Evolutionary conservation across 2,888 invertebrate species (phyloP).

Genomic region (Tipula unca): DNA sequence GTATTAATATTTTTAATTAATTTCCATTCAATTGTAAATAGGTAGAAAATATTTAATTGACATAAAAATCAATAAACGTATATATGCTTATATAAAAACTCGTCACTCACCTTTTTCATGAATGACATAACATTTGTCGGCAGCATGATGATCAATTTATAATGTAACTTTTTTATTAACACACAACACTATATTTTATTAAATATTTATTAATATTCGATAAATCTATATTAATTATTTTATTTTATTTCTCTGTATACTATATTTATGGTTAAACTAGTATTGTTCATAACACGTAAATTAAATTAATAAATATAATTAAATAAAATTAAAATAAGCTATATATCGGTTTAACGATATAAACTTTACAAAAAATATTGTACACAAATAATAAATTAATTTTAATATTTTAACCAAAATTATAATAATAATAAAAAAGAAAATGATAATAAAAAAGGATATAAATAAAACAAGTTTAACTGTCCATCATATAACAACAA

Average conservation of each 20-base stretch:
- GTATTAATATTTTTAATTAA: not conserved
- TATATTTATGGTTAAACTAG: not conserved
- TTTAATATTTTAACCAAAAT: not conserved
- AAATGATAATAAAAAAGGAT: not conserved
- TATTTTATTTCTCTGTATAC: not conserved
- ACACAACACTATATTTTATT: not conserved
- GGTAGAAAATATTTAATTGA: not conserved
- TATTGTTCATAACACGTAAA: not conserved
- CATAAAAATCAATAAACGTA: not conserved
- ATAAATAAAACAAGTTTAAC: not conserved
- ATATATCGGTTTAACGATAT: not conserved
- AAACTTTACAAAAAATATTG: not conserved
- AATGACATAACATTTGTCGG: slow-evolving; percentile 86
- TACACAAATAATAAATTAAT: not conserved
- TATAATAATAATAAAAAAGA: not conserved
- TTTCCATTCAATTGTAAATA: not conserved
- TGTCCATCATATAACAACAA: not conserved
- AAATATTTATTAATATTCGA: not conserved
- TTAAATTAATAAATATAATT: too few species aligned
- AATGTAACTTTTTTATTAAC: slow-evolving; percentile 21
- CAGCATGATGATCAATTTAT: slow-evolving; percentile 56
- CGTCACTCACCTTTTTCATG: slow-evolving; percentile 76
- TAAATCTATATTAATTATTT: not conserved
- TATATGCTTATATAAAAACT: not conserved
- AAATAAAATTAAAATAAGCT: not conserved